These are phyloP conservation scores for Parasteatoda lunata DNA, from an alignment of 2,888 invertebrate species.

Conservation along the genomic window DNA sequence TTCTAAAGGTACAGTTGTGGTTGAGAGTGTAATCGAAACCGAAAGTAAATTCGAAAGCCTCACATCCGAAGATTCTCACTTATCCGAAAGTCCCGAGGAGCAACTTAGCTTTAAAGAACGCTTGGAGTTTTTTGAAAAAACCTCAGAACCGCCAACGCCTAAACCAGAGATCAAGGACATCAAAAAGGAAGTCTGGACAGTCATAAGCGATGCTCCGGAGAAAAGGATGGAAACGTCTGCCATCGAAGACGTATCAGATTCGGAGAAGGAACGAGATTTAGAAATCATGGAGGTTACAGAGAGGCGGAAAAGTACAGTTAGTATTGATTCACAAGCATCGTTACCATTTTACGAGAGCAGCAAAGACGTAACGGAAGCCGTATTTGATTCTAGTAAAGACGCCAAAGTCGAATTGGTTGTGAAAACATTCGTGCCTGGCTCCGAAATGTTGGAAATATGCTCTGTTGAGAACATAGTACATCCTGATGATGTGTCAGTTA, in stretches of 20 bases:
- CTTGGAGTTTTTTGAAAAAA: constrained; percentile 60
- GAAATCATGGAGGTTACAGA: constrained; percentile 46
- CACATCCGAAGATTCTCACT: neutral
- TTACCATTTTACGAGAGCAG: constrained; percentile 61
- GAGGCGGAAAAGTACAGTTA: constrained; percentile 7
- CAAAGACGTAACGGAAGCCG: constrained; percentile 60
- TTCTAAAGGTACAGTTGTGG: constrained; percentile 18
- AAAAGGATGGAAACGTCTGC: neutral
- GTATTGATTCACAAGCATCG: constrained; percentile 39
- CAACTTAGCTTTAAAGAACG: constrained; percentile 63
- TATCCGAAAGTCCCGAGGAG: constrained; percentile 46
- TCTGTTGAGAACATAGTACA: constrained; percentile 49
- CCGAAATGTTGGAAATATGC: constrained; percentile 59
- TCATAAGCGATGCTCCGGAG: constrained; percentile 6
- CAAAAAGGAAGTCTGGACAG: constrained; percentile 61
- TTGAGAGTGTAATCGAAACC: neutral
- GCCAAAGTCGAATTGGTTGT: constrained; percentile 60
- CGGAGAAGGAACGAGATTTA: constrained; percentile 37
- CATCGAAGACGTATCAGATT: constrained; percentile 9
- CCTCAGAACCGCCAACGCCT: constrained; percentile 6
- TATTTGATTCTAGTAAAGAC: constrained; percentile 53
- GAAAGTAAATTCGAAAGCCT: constrained; percentile 10
- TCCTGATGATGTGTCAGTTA: neutral
- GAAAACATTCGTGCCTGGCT: constrained; percentile 53
- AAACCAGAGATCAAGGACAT: constrained; percentile 59